phyloP scores from a whole-genome alignment of 2,888 invertebrate species.

The Melanostoma mellinum region DNA sequence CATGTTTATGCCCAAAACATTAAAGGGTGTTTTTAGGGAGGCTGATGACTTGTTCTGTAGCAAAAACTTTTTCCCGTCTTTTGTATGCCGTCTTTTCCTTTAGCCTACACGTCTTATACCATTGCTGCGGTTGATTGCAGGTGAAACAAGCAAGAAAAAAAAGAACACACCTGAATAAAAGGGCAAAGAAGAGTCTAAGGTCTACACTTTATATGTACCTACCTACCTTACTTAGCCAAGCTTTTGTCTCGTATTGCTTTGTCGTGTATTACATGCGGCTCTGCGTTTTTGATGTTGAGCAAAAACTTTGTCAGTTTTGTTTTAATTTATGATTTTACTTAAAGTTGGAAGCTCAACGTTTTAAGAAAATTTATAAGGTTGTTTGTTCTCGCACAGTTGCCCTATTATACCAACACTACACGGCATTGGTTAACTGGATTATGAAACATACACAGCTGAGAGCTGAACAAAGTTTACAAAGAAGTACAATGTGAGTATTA shows the following conservation, averaged over 20 bases:
- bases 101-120: conserved; percentile 10
- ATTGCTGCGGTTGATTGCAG: conserved; percentile 55
- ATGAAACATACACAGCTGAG: not conserved
- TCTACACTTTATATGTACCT: not conserved
- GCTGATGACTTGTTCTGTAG: conserved; percentile 58
- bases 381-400: conserved; percentile 54
- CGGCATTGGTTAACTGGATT: not conserved
- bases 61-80: conserved; percentile 51
- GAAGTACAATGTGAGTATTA: not conserved
- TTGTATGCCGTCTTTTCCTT: conserved; percentile 13
- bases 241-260: conserved; percentile 28
- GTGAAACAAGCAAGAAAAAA: conserved; percentile 23
- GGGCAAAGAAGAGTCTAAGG: conserved; percentile 13
- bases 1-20: conserved; percentile 56
- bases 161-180: not conserved
- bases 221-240: conserved; percentile 1
- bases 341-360: conserved; percentile 41
- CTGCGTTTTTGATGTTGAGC: conserved; percentile 33
- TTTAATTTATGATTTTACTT: conserved; percentile 58
- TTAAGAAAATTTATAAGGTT: conserved; percentile 48
- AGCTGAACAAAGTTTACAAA: not conserved
- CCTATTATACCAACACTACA: conserved; percentile 30
- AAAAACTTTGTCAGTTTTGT: conserved; percentile 58
- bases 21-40: conserved; percentile 40
- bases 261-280: conserved; percentile 38